Conservation (phyloP, 2,888 invertebrate genomes). For the Lymantria monacha region DNA sequence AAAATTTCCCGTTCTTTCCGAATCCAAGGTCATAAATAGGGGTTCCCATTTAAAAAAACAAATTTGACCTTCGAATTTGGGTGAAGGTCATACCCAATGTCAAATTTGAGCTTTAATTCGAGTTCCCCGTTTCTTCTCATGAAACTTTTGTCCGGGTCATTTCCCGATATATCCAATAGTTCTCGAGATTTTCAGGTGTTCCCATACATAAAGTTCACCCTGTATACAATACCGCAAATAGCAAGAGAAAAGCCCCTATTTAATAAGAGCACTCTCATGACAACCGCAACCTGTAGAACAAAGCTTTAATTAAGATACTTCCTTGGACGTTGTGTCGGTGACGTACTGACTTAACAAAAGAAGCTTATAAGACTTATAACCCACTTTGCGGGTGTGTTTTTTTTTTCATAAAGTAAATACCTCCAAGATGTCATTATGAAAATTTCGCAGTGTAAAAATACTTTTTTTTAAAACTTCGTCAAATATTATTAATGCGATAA, state of each 20-base stretch:
- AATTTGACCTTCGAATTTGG: too few relatives aligned
- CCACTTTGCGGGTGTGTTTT: constrained; percentile 31
- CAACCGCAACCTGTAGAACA: constrained; percentile 25
- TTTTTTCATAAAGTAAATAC: constrained; percentile 29
- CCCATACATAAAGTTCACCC: too few relatives aligned
- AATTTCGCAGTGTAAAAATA: constrained; percentile 19
- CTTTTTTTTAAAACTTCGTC: constrained; percentile 20
- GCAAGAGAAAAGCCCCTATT: constrained; percentile 1
- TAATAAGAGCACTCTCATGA: constrained; percentile 6
- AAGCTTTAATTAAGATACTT: constrained; percentile 34
- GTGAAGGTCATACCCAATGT: too few relatives aligned
- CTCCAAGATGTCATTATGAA: constrained; percentile 17
- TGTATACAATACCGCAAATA: constrained; percentile 2
- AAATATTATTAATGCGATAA: constrained; percentile 7
- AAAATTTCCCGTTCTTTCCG: too few relatives aligned
- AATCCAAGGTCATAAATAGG: too few relatives aligned
- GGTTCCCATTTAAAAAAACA: too few relatives aligned
- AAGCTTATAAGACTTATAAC: constrained; percentile 40
- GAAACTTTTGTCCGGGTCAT: too few relatives aligned
- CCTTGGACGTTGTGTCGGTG: constrained; percentile 31
- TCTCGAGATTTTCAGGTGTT: too few relatives aligned
- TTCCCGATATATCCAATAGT: too few relatives aligned
- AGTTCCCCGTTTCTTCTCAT: too few relatives aligned
- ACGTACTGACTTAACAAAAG: constrained; percentile 38
- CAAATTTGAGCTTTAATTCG: too few relatives aligned